Percentiles rank a stretch among this genome's conserved stretches.
phyloP scores from a whole-genome alignment of 2,113 vertebrate genomes.

The Stictonetta naevosa region DNA sequence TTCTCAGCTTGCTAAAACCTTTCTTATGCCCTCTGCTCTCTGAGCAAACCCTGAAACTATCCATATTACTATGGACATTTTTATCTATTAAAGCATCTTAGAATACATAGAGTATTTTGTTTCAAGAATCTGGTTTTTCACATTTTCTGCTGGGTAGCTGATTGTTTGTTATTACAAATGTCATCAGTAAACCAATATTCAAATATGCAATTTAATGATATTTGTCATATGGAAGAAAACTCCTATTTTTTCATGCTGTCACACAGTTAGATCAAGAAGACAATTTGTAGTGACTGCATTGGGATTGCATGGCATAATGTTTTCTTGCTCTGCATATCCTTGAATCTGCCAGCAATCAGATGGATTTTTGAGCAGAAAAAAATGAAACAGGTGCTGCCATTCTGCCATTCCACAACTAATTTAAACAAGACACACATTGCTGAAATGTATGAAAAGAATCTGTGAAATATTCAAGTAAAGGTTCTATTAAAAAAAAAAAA shows the following conservation, averaged over 20 bases:
- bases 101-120: neutral
- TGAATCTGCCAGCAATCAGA: slow-evolving; percentile 27
- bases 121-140: neutral
- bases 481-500: neutral
- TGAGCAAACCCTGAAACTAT: neutral
- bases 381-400: neutral
- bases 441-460: neutral
- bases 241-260: neutral
- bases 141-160: neutral
- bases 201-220: slow-evolving; percentile 2
- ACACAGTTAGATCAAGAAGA: slow-evolving; percentile 33
- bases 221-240: neutral
- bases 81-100: neutral
- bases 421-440: neutral
- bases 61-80: neutral
- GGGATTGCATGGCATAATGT: neutral
- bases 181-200: slow-evolving; percentile 3
- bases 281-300: slow-evolving; percentile 21
- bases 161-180: slow-evolving; percentile 35
- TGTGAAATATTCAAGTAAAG: neutral
- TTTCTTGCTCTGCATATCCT: neutral
- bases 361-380: slow-evolving; percentile 38
- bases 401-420: slow-evolving; percentile 5
- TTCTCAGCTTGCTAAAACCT: neutral
- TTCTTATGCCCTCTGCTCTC: neutral